These are phyloP conservation scores for Ferdinandea cuprea DNA, from an alignment of 2,888 invertebrate genomes.

Conservation along the genomic window DNA sequence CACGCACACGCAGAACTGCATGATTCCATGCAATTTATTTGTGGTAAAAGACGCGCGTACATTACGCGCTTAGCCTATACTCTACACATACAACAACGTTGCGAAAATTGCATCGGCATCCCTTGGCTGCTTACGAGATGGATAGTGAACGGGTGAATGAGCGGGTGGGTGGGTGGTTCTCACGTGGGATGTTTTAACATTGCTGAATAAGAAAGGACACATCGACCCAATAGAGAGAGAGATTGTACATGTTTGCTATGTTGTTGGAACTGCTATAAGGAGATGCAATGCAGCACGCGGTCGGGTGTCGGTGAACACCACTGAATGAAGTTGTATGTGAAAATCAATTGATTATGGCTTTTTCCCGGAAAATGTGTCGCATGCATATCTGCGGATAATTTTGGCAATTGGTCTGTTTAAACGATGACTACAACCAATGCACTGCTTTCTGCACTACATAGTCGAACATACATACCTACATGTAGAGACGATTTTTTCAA, in stretches of 20 bases:
- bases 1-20: constrained; percentile 10
- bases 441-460: too few relatives aligned
- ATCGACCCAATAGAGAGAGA: neutral
- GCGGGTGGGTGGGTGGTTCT: neutral
- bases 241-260: neutral
- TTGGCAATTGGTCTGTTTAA: neutral
- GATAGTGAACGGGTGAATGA: too few relatives aligned
- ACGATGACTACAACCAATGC: neutral
- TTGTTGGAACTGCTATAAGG: neutral
- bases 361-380: constrained; percentile 4
- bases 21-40: constrained; percentile 40
- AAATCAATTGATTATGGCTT: constrained; percentile 50
- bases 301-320: neutral
- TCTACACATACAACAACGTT: constrained; percentile 15
- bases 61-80: constrained; percentile 34
- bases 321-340: constrained; percentile 32
- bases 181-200: neutral
- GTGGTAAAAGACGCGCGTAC: constrained; percentile 54
- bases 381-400: neutral
- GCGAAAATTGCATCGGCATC: constrained; percentile 28
- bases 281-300: neutral
- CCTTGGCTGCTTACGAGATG: too few relatives aligned
- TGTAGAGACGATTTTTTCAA: too few relatives aligned
- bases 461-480: too few relatives aligned
- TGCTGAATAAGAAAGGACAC: constrained; percentile 4